Conservation (phyloP, 1,140 invertebrate species). For the Leptinotarsa undecemlineata region DNA sequence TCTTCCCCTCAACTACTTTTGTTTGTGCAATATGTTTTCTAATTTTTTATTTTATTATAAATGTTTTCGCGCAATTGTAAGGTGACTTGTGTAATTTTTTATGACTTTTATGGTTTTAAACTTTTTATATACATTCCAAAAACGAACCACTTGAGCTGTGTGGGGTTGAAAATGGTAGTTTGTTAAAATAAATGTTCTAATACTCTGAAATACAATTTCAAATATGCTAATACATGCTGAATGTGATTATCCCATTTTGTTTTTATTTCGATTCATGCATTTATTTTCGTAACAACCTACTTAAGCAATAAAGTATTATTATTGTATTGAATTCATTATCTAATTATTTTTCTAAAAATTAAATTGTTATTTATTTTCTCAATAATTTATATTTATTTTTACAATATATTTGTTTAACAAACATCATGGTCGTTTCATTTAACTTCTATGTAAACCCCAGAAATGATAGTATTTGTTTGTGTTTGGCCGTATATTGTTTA, state of each 20-base stretch:
- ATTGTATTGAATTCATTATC: constrained; percentile 26
- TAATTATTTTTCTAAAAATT: constrained; percentile 17
- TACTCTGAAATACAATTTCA: background rate
- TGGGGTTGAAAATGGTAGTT: no score
- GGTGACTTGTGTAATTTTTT: no score
- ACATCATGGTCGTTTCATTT: background rate
- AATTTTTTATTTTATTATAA: no score
- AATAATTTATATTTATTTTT: constrained; percentile 28
- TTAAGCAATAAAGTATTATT: constrained; percentile 28
- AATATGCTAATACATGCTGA: background rate
- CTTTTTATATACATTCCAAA: no score
- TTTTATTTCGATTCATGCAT: background rate
- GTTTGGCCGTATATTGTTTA: no score
- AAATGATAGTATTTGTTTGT: no score
- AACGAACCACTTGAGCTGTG: no score
- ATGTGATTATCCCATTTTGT: constrained; percentile 20
- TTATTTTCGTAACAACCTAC: constrained; percentile 10
- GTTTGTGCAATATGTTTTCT: no score
- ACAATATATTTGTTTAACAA: constrained; percentile 29
- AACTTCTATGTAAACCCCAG: background rate
- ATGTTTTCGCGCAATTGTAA: no score
- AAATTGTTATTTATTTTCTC: constrained; percentile 23
- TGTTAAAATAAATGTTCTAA: background rate
- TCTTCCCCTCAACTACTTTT: no score
- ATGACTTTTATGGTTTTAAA: no score